phyloP scores from a whole-genome alignment of 2,113 vertebrate species.

The Hypanus sabinus region DNA sequence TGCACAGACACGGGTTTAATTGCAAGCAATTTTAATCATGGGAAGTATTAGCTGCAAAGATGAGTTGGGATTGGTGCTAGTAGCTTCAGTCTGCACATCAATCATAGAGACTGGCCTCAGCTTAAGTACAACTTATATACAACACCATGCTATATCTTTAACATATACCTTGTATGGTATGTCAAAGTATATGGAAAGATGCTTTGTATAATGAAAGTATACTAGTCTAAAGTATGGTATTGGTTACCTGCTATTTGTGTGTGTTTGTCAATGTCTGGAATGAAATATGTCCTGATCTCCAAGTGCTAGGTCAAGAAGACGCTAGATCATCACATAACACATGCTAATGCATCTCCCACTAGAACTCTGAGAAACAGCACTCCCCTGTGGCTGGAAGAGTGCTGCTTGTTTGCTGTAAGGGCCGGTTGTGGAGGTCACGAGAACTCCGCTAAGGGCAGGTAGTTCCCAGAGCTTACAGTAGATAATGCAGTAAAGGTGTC shows the following conservation, averaged over 20 bases:
- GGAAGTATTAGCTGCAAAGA: background rate
- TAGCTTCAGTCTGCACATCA: background rate
- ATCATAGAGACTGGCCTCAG: background rate
- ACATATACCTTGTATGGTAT: background rate
- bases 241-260: background rate
- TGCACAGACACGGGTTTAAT: too few relatives aligned
- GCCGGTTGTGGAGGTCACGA: too few relatives aligned
- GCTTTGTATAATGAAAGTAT: background rate
- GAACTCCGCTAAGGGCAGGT: too few relatives aligned
- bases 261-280: background rate
- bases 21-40: background rate
- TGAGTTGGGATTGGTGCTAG: background rate
- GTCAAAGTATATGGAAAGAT: background rate
- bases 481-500: too few relatives aligned
- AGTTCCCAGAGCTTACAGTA: too few relatives aligned
- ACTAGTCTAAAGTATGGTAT: background rate
- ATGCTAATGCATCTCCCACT: too few relatives aligned
- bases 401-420: too few relatives aligned
- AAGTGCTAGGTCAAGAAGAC: background rate
- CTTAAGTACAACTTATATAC: background rate
- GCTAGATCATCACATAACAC: background rate
- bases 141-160: background rate
- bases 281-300: background rate
- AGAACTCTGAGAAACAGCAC: too few relatives aligned
- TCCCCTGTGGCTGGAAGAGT: too few relatives aligned